These are phyloP conservation scores for Cryptus viduatorius DNA, from an alignment of 2,888 invertebrate species.

Conservation along the genomic window DNA sequence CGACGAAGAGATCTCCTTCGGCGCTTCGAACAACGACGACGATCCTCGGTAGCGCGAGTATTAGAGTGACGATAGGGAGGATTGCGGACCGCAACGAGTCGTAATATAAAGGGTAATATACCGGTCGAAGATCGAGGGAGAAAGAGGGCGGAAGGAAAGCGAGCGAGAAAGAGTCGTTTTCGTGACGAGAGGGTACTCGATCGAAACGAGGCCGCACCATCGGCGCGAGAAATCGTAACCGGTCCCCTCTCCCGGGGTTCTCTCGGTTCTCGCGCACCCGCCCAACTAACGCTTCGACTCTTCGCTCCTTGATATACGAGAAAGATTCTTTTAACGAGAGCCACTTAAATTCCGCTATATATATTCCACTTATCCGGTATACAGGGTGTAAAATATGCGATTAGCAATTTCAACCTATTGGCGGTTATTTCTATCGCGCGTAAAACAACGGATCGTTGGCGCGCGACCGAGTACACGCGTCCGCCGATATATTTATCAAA, in stretches of 20 bases:
- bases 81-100: not conserved
- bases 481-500: not conserved
- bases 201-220: conserved; percentile 65
- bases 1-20: conserved; percentile 18
- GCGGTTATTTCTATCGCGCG: not conserved
- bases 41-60: not conserved
- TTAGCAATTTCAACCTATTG: not conserved
- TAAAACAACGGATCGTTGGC: not conserved
- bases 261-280: not conserved
- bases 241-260: conserved; percentile 12
- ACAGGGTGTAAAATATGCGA: conserved; percentile 1
- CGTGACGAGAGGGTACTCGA: conserved; percentile 67
- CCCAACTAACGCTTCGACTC: conserved; percentile 47
- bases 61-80: conserved; percentile 61
- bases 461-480: not conserved
- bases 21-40: conserved; percentile 25
- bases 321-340: conserved; percentile 59
- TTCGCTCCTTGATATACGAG: conserved; percentile 53
- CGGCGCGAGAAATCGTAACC: conserved; percentile 52
- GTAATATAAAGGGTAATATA: not conserved
- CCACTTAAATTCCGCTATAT: conserved; percentile 41
- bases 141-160: conserved; percentile 56
- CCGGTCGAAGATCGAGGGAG: conserved; percentile 23
- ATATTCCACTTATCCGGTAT: not conserved
- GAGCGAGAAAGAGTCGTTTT: conserved; percentile 60